Evolutionary conservation across 2,888 invertebrate species (phyloP).

Genomic region (Drosophila birchii): DNA sequence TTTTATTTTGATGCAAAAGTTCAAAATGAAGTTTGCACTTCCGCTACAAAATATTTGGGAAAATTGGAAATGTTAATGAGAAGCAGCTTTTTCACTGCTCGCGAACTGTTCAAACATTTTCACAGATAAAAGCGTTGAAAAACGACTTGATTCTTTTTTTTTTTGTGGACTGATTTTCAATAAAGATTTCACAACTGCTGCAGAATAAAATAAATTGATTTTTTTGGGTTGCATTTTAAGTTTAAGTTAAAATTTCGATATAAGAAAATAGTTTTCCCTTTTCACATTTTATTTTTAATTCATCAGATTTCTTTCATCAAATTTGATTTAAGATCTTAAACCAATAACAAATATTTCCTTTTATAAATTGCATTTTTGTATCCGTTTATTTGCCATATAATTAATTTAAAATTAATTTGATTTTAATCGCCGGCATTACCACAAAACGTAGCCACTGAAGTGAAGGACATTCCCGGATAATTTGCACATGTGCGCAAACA

Average conservation of each 20-base stretch:
- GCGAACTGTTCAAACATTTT: constrained; percentile 17
- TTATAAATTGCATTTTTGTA: not conserved
- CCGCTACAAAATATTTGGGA: constrained; percentile 1
- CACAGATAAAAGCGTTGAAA: constrained; percentile 8
- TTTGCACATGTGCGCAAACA: constrained; percentile 60
- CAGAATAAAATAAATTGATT: not conserved
- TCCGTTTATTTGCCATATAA: constrained; percentile 36
- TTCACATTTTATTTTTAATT: too few relatives aligned
- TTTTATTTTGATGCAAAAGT: constrained; percentile 39
- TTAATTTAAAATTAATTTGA: constrained; percentile 68
- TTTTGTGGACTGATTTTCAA: not conserved
- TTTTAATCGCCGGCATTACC: constrained; percentile 57
- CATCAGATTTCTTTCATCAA: not conserved
- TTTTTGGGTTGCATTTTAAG: not conserved
- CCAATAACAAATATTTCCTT: not conserved
- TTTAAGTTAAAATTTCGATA: too few relatives aligned
- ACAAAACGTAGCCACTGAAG: constrained; percentile 1
- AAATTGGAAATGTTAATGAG: constrained; percentile 25
- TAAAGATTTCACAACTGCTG: not conserved
- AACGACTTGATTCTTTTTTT: not conserved
- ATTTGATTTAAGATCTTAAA: not conserved
- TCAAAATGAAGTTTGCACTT: constrained; percentile 29
- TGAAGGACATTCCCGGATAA: constrained; percentile 28
- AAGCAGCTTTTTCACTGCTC: not conserved
- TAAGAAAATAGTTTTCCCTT: too few relatives aligned